A percentile compares a stretch with the other conserved stretches of the same genome.
Evolutionary conservation across 2,888 invertebrate genomes (phyloP).

Genomic region (Octodonta nipae): DNA sequence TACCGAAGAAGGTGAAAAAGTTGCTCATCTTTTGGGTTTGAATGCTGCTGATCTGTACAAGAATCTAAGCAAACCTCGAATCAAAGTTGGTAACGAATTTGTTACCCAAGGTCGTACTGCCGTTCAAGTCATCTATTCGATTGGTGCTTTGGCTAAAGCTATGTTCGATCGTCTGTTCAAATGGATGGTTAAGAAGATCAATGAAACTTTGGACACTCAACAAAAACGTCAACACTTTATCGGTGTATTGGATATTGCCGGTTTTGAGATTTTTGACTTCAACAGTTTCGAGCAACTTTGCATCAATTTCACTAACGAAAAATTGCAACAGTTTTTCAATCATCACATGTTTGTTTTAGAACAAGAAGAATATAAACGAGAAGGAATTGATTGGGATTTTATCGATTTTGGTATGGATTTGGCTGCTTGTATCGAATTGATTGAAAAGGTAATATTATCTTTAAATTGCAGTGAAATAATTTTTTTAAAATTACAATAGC

Average conservation of each 20-base stretch:
- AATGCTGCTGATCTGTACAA: constrained; percentile 82
- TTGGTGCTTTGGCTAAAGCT: constrained; percentile 92
- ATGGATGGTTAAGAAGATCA: constrained; percentile 98
- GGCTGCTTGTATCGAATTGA: constrained; percentile 87
- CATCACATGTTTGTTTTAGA: constrained; percentile 97
- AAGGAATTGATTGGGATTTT: constrained; percentile 91
- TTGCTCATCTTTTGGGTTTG: constrained; percentile 81
- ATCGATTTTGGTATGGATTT: constrained; percentile 97
- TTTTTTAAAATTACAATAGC: constrained; percentile 59
- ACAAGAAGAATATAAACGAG: constrained; percentile 90
- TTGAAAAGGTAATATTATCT: constrained; percentile 75
- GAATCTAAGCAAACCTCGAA: constrained; percentile 92
- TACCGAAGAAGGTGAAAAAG: constrained; percentile 87
- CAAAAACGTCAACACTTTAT: constrained; percentile 98
- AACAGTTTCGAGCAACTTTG: constrained; percentile 97
- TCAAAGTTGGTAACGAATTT: constrained; percentile 98
- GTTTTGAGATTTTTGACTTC: constrained; percentile 99
- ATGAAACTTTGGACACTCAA: constrained; percentile 97
- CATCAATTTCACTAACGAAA: constrained; percentile 97
- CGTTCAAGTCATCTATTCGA: constrained; percentile 82
- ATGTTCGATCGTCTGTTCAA: constrained; percentile 94
- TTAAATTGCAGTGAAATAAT: too few relatives aligned
- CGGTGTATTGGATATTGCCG: constrained; percentile 99
- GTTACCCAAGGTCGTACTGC: constrained; percentile 98
- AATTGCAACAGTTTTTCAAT: constrained; percentile 96